Evolutionary conservation across 2,888 invertebrate genomes (phyloP), one percentile per base, ranked within the genome.

Genomic region (Sericinus montela): DNA sequence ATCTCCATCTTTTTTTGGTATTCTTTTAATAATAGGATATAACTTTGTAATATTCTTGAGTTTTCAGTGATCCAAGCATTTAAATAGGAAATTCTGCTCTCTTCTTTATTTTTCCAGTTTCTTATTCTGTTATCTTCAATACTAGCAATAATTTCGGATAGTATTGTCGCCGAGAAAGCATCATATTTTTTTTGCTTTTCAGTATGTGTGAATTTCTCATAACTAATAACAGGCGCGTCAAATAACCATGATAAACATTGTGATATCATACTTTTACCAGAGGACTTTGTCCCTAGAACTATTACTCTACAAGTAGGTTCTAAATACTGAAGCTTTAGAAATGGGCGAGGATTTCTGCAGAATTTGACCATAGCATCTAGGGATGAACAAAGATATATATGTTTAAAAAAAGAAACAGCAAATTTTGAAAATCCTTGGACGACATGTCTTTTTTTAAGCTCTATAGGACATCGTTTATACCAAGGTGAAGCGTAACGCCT

Each of bases 401-500:
- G 90, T 67, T 91, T 91, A 67, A 92, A 85, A 59, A 92, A 92
- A 29, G 83, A 77, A 1, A 92, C 90, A 0, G 91, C 90, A 58
- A 82, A 87, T 67, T 90, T 89, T 0, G 90, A 71, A 42, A 80
- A 74, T 14, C 93, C 93, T 25, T 72, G 62, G 10, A 76, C 60
- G 38, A 86, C 75, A 45, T 68, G 72, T n/a, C 93, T 91, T 52
- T 85, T 79, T 56, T 85, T 85, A 57, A 93, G 80, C 55, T 92
- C 90, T 2, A 93, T 92, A 4, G 94, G 93, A 64, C 94, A 94
- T 58, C 89, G 76, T 43, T 82, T 88, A 32, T 75, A 81, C 92
- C 92, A 93, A 38, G 85, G 79, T 3, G 93, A 92, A 55, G 91
- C 58, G 58, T 60, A 69, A 52, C 78, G 67, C 51, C 65, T 75